A percentile compares a stretch with the other conserved stretches of the same genome.
phyloP scores from a whole-genome alignment of 2,888 invertebrate genomes.

The Ennomos quercinarius region DNA sequence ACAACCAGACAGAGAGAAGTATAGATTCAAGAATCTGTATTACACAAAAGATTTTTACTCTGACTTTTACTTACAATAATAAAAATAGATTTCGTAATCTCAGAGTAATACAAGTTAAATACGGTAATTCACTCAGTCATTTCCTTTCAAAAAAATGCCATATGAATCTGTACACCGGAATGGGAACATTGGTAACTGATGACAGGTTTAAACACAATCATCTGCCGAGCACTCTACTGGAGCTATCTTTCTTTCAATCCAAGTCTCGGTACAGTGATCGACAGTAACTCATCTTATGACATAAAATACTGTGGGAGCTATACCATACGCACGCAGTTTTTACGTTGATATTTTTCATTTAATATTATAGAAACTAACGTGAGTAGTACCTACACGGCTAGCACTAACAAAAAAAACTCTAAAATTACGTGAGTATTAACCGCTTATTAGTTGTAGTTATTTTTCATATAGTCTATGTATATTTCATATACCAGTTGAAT shows the following conservation, averaged over 20 bases:
- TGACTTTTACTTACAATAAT: not conserved
- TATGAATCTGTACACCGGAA: slow-evolving; percentile 27
- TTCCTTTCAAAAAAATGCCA: slow-evolving; percentile 24
- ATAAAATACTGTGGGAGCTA: not conserved
- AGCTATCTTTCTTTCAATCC: slow-evolving; percentile 62
- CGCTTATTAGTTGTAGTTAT: no score
- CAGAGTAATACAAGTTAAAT: slow-evolving; percentile 6
- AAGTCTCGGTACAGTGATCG: slow-evolving; percentile 25
- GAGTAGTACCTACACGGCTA: no score
- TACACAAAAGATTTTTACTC: not conserved
- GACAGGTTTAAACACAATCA: slow-evolving; percentile 68
- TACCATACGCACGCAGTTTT: no score
- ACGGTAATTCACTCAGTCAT: slow-evolving; percentile 19
- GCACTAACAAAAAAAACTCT: no score
- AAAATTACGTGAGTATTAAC: no score
- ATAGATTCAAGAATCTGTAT: not conserved
- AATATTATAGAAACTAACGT: no score
- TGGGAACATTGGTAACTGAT: slow-evolving; percentile 45
- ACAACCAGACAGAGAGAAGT: no score
- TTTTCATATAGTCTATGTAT: no score
- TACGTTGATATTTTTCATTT: no score
- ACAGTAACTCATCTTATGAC: slow-evolving; percentile 30
- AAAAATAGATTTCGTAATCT: not conserved
- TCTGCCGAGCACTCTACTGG: slow-evolving; percentile 62
- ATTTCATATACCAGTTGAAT: not conserved